Conservation (phyloP, 1,140 invertebrate species). For the Achatina immaculata region DNA sequence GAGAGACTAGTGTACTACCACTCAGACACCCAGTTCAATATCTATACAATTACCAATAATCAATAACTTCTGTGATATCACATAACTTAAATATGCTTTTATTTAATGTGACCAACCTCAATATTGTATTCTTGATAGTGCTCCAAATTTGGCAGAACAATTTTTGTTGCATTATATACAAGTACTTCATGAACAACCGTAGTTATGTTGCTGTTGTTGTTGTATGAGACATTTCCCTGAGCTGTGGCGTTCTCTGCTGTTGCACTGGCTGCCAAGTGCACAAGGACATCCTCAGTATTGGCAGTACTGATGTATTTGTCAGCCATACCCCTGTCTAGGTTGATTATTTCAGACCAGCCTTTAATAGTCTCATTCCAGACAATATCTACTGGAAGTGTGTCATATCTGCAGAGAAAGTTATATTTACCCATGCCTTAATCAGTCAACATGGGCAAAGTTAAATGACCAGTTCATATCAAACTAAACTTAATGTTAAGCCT, state of each 20-base stretch:
- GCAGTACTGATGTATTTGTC: not conserved
- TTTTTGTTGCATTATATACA: slow-evolving; percentile 48
- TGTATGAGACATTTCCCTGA: not conserved
- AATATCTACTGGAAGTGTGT: not conserved
- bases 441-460: too few species aligned
- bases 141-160: slow-evolving; percentile 67
- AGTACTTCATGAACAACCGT: slow-evolving; percentile 37
- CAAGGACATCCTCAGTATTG: not conserved
- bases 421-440: not conserved
- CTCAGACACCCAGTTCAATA: too few species aligned
- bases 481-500: too few species aligned
- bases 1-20: too few species aligned
- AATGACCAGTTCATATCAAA: too few species aligned
- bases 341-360: not conserved
- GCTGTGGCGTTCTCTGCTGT: not conserved
- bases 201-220: not conserved
- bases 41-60: too few species aligned
- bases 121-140: slow-evolving; percentile 74
- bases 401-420: not conserved
- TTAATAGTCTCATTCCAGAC: not conserved
- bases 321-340: not conserved
- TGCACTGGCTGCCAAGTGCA: not conserved
- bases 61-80: too few species aligned
- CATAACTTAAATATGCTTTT: too few species aligned
- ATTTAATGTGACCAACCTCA: slow-evolving; percentile 62